These are phyloP conservation scores for Listronotus oregonensis DNA, from an alignment of 1,140 invertebrate species.

Conservation along the genomic window DNA sequence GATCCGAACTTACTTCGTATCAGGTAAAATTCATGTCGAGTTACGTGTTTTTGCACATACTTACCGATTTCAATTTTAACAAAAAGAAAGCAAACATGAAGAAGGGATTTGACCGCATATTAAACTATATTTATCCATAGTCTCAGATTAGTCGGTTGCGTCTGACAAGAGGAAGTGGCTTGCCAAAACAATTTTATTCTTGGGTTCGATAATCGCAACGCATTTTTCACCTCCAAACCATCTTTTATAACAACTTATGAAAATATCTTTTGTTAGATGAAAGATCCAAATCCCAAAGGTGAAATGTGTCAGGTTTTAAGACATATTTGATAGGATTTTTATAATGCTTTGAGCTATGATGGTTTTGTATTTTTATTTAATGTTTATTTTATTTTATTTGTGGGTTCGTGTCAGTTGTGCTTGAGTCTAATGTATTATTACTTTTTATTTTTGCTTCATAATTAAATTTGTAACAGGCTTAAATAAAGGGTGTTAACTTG, in stretches of 20 bases:
- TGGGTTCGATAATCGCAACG: constrained; percentile 29
- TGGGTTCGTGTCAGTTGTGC: too few relatives aligned
- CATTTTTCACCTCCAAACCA: constrained; percentile 30
- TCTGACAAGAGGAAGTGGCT: constrained; percentile 23
- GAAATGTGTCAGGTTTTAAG: constrained; percentile 27
- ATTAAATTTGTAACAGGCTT: too few relatives aligned
- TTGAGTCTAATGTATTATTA: too few relatives aligned
- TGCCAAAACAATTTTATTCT: constrained; percentile 36
- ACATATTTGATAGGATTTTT: constrained; percentile 18
- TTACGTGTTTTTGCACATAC: too few relatives aligned
- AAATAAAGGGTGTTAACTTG: too few relatives aligned
- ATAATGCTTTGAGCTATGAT: constrained; percentile 5
- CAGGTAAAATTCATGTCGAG: too few relatives aligned
- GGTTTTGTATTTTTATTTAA: constrained; percentile 2
- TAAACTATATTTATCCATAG: constrained; percentile 1
- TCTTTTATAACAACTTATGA: constrained; percentile 21
- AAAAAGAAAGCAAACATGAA: too few relatives aligned
- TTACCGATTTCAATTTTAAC: too few relatives aligned
- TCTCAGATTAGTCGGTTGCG: constrained; percentile 7
- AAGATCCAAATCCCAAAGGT: constrained; percentile 18
- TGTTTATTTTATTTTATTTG: not conserved
- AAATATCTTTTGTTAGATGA: constrained; percentile 24
- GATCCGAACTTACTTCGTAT: too few relatives aligned
- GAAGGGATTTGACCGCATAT: too few relatives aligned
- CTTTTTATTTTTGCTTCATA: too few relatives aligned